Evolutionary conservation across 2,888 invertebrate species (phyloP).

Genomic region (Sinotaia quadrata): DNA sequence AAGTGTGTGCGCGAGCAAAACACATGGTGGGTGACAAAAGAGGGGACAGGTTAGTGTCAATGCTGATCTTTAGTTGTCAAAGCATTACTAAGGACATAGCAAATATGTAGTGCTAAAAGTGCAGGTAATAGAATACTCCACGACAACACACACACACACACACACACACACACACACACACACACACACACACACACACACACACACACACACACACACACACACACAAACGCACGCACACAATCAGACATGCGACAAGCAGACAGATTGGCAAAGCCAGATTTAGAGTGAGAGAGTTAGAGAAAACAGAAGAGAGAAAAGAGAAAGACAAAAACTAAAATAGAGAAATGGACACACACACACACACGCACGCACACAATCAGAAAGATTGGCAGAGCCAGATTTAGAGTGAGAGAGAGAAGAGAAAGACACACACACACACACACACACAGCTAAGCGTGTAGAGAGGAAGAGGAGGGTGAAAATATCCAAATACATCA

Average conservation of each 20-base stretch:
- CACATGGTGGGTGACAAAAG: too few relatives aligned
- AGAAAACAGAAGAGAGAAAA: not conserved
- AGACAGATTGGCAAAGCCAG: not conserved
- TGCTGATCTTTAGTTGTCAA: too few relatives aligned
- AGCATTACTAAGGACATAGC: too few relatives aligned
- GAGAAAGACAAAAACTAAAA: not conserved
- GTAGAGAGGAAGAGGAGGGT: not conserved
- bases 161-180: not conserved
- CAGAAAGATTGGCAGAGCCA: too few relatives aligned
- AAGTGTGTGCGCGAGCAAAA: too few relatives aligned
- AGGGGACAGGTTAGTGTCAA: too few relatives aligned
- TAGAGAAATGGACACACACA: not conserved
- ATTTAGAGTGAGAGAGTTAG: not conserved
- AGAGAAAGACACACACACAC: slow-evolving; percentile 11
- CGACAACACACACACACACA: not conserved
- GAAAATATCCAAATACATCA: too few relatives aligned
- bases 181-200: not conserved
- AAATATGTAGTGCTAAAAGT: too few relatives aligned
- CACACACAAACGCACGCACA: not conserved
- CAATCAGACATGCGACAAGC: not conserved
- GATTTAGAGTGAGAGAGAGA: slow-evolving; percentile 6
- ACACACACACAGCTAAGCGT: slow-evolving; percentile 2
- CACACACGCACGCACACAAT: not conserved
- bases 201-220: not conserved
- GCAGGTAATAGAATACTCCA: too few relatives aligned